A percentile compares a stretch with the other conserved stretches of the same genome.
These are phyloP conservation scores for Myrmecophaga tridactyla DNA, from an alignment of 2,113 vertebrate genomes.

Conservation along the genomic window DNA sequence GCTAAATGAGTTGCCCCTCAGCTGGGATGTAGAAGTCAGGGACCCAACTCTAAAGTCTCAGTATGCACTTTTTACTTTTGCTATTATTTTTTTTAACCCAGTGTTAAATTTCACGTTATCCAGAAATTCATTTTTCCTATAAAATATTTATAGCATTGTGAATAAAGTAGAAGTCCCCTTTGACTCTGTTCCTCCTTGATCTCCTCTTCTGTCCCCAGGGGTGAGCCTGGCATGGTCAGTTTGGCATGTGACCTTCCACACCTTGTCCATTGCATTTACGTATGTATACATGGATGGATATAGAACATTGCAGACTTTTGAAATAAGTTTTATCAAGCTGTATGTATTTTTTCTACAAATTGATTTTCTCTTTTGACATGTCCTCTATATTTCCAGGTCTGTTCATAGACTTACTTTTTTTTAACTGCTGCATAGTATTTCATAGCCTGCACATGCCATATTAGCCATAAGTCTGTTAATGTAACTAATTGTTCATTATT, in stretches of 20 bases:
- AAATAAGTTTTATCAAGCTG: background rate
- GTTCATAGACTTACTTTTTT: background rate
- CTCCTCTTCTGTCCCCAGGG: background rate
- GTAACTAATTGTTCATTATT: background rate
- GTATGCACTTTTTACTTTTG: background rate
- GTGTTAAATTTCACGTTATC: background rate
- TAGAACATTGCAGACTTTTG: background rate
- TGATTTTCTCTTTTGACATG: background rate
- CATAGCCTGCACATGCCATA: background rate
- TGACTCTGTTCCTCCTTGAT: background rate
- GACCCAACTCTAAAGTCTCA: background rate
- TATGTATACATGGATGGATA: background rate
- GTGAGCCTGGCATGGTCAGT: background rate
- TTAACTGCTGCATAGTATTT: background rate
- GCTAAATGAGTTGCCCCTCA: background rate
- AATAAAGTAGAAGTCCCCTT: background rate
- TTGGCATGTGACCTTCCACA: background rate
- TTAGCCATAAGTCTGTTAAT: background rate
- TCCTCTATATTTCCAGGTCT: background rate
- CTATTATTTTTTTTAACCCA: background rate
- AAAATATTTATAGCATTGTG: background rate
- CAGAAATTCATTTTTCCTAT: background rate
- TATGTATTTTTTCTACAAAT: background rate
- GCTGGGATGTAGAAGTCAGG: background rate
- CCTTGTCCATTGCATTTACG: background rate